Evolutionary conservation across 2,113 vertebrate species (phyloP), one percentile per base, ranked within the genome.

Genomic region (Paramormyrops kingsleyae): DNA sequence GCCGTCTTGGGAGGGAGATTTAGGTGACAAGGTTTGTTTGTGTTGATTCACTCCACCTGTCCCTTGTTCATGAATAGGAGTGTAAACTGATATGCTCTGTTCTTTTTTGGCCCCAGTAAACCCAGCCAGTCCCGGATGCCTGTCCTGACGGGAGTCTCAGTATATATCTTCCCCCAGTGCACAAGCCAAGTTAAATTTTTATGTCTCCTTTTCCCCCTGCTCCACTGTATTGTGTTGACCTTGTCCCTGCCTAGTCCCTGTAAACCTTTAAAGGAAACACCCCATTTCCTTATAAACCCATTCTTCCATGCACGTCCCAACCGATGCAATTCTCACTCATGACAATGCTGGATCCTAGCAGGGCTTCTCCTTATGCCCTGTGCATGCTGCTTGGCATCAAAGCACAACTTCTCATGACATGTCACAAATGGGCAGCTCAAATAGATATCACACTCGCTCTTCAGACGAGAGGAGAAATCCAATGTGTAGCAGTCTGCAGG

Each of bases 381-480:
- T 80, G 47, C 66, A 39, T 89, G 46, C 49, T 53, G 49, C 53
- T 70, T 42, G 56, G 83, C 39, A 70, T 74, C n/a, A 53, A 39
- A 52, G 42, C 21, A 70, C 46, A 9, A 77, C 27, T n/a, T 42
- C 35, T 87, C 49, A 8, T 44, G 85, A 88, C 89, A 87, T 88
- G 87, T 53, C 46, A 66, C 46, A 88, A 90, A 91, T 15, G 24
- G 47, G 27, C 89, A 31, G 15, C 83, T 87, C 19, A 12, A 49
- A 42, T 6, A 53, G 88, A 83, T 44, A n/a, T 31, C 24, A 19
- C 47, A n/a, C 88, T 83, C 35, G 12, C 53, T 56, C 66, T 56
- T 27, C 31, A 87, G 15, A 80, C 46, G 24, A 44, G 80, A 77
- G 52, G 35, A 47, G 56, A 89, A 56, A 87, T 83, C 86, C 80